Evolutionary conservation across 2,797 vertebrate genomes (phyloP).

Genomic region (Pseudomugil tenellus): DNA sequence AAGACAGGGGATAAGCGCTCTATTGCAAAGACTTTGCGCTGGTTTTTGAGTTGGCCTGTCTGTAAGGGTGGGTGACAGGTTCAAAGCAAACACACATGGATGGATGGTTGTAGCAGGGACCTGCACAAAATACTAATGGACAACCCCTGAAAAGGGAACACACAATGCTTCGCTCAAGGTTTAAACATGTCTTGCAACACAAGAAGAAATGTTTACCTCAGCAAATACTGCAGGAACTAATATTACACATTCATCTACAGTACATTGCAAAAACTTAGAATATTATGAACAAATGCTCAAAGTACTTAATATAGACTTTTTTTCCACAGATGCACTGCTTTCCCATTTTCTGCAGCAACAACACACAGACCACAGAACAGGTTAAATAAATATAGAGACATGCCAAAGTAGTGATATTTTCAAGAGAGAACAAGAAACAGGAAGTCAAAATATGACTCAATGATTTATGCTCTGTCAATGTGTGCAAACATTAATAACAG

Average conservation of each 20-base stretch:
- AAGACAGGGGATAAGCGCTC: background rate
- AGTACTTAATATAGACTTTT: conserved; percentile 17
- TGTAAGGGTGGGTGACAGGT: conserved; percentile 13
- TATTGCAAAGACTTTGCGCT: conserved; percentile 26
- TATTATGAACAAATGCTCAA: conserved; percentile 27
- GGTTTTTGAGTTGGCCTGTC: conserved; percentile 16
- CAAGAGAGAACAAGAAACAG: conserved; percentile 48
- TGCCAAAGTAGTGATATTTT: conserved; percentile 29
- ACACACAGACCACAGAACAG: conserved; percentile 21
- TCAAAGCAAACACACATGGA: conserved; percentile 74
- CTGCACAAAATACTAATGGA: conserved; percentile 66
- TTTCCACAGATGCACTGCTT: conserved; percentile 24
- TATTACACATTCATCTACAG: conserved; percentile 15
- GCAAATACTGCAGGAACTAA: background rate
- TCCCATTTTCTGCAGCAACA: conserved; percentile 17
- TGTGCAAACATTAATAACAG: conserved; percentile 56
- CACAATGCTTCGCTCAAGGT: conserved; percentile 45
- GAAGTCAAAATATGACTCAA: conserved; percentile 60
- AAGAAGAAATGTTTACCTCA: conserved; percentile 3
- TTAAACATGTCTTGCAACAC: conserved; percentile 19
- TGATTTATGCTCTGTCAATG: conserved; percentile 52
- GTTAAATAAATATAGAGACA: conserved; percentile 34
- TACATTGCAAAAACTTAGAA: conserved; percentile 23
- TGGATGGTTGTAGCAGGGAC: conserved; percentile 67
- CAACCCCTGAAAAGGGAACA: conserved; percentile 42